Conservation (phyloP, 1,140 invertebrate genomes). For the Mactra quadrangularis region DNA sequence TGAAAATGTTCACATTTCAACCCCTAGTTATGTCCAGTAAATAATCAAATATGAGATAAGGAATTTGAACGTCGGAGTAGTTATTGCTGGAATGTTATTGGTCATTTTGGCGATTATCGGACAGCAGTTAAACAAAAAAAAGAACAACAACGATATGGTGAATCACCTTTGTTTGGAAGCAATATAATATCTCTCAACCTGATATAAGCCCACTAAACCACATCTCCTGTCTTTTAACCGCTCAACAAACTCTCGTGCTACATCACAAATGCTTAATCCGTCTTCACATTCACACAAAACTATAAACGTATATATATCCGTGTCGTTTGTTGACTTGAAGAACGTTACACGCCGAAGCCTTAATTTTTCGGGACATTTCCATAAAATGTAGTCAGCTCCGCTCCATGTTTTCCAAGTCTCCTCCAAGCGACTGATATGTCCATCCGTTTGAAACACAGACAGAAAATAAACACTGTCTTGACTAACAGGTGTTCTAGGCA, state of each 20-base stretch:
- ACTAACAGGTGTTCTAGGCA: constrained; percentile 72
- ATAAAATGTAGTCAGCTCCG: constrained; percentile 73
- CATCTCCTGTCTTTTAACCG: constrained; percentile 70
- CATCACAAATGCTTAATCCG: constrained; percentile 67
- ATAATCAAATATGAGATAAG: no score
- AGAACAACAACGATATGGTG: no score
- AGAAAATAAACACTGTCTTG: constrained; percentile 74
- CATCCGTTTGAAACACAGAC: constrained; percentile 71
- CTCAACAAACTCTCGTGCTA: constrained; percentile 71
- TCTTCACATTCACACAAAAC: constrained; percentile 74
- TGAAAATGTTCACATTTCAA: no score
- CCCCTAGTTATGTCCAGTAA: no score
- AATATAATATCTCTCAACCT: constrained; percentile 75
- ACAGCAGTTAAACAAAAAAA: no score
- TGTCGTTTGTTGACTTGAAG: constrained; percentile 60
- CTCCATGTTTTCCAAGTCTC: constrained; percentile 74
- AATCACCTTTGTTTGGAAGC: constrained; percentile 54
- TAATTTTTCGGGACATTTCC: constrained; percentile 73
- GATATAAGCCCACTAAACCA: constrained; percentile 73
- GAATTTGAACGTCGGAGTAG: no score
- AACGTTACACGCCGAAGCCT: constrained; percentile 74
- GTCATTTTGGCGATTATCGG: no score
- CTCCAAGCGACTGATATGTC: constrained; percentile 69
- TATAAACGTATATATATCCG: constrained; percentile 67
- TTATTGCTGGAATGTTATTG: no score